A percentile compares a stretch with the other conserved stretches of the same genome.
Conservation (phyloP, 2,888 invertebrate species). For the Colostygia pectinataria region DNA sequence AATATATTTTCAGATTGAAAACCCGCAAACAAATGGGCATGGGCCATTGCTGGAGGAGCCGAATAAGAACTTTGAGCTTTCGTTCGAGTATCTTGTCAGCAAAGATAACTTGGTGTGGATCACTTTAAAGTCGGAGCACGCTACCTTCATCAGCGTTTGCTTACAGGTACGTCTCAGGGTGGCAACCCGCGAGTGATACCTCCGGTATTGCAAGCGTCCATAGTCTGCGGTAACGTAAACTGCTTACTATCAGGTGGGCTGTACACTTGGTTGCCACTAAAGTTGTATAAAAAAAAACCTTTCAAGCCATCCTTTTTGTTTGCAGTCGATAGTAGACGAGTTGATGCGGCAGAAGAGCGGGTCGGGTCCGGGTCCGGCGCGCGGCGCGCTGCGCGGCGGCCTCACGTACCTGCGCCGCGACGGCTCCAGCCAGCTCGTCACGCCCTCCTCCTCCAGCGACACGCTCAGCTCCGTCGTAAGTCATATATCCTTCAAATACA, state of each 20-base stretch:
- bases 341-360: conserved; percentile 89
- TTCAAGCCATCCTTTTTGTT: neutral
- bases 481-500: no score
- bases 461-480: conserved; percentile 74
- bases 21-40: conserved; percentile 63
- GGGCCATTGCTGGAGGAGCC: conserved; percentile 64
- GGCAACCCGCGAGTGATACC: no score
- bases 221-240: no score
- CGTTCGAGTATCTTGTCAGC: conserved; percentile 97
- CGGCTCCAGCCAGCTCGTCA: conserved; percentile 86
- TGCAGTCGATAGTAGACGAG: conserved; percentile 97
- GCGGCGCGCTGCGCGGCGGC: conserved; percentile 78
- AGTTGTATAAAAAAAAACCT: no score
- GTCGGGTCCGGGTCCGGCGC: conserved; percentile 74
- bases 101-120: conserved; percentile 97
- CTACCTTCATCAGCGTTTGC: conserved; percentile 97
- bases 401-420: conserved; percentile 89
- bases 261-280: no score
- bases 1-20: conserved; percentile 58
- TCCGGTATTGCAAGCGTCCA: no score
- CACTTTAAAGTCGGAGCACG: conserved; percentile 94
- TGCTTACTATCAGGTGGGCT: no score
- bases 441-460: conserved; percentile 80
- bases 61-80: conserved; percentile 88
- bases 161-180: no score